Conservation (phyloP, 1,140 invertebrate genomes). For the Ceratina calcarata region DNA sequence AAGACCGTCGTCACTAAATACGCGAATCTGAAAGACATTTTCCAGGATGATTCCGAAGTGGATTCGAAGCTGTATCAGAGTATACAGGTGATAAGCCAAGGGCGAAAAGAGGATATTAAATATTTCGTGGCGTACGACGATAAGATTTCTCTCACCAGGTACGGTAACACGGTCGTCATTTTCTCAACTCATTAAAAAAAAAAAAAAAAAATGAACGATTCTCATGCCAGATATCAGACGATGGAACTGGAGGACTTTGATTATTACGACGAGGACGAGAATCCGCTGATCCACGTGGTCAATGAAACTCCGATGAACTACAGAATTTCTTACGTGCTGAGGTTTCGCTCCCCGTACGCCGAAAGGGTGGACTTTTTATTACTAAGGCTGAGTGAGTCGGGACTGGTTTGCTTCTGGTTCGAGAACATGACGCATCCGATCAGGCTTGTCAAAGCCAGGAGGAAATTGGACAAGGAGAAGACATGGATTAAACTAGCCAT, state of each 20-base stretch:
- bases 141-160: constrained; percentile 31
- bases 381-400: constrained; percentile 49
- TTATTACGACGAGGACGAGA: constrained; percentile 58
- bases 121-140: constrained; percentile 11
- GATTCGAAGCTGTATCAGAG: constrained; percentile 24
- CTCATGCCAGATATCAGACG: not conserved
- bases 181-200: too few species aligned
- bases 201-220: too few species aligned
- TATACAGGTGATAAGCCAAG: not conserved
- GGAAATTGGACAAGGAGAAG: constrained; percentile 1
- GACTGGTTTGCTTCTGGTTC: constrained; percentile 60
- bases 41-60: constrained; percentile 32
- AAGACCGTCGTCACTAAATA: constrained; percentile 66
- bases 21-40: constrained; percentile 59
- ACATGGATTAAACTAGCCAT: constrained; percentile 52
- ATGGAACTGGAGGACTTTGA: constrained; percentile 38
- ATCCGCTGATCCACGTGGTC: constrained; percentile 59
- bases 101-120: constrained; percentile 16
- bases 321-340: constrained; percentile 58
- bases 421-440: constrained; percentile 20
- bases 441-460: not conserved
- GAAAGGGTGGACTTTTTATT: constrained; percentile 61
- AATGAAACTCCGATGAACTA: constrained; percentile 62
- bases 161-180: too few species aligned
- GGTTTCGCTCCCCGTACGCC: constrained; percentile 51